Evolutionary conservation across 1,140 invertebrate species (phyloP).

Genomic region (Listronotus bonariensis): DNA sequence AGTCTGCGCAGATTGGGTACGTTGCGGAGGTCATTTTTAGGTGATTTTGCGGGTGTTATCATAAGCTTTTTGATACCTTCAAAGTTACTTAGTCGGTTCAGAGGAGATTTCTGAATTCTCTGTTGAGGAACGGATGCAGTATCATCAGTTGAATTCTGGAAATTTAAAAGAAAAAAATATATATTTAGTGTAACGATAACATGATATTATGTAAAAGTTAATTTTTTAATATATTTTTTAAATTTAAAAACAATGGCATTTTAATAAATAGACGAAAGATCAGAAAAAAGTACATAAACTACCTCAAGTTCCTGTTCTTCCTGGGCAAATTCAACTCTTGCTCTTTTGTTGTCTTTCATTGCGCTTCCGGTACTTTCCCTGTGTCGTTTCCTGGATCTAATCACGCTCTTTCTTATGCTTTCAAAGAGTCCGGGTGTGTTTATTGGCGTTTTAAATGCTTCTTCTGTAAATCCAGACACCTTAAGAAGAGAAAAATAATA

Average conservation of each 20-base stretch:
- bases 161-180: background rate
- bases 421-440: constrained; percentile 40
- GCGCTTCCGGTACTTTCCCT: constrained; percentile 22
- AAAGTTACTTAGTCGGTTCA: constrained; percentile 32
- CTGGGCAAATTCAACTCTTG: constrained; percentile 10
- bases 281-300: background rate
- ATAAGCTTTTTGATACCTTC: constrained; percentile 48
- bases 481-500: background rate
- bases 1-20: constrained; percentile 27
- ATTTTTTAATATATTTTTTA: no score
- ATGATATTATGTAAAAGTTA: no score
- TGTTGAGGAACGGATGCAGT: constrained; percentile 14
- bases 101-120: constrained; percentile 46
- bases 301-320: background rate
- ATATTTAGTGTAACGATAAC: no score
- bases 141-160: constrained; percentile 2
- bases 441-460: constrained; percentile 37
- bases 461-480: constrained; percentile 15
- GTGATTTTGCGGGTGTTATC: constrained; percentile 46
- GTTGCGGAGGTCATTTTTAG: constrained; percentile 56
- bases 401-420: constrained; percentile 30
- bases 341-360: constrained; percentile 13
- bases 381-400: constrained; percentile 29
- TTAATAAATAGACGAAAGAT: no score
- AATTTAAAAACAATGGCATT: no score